These are phyloP conservation scores for Enteromius anoplus DNA, from an alignment of 2,797 vertebrate species.

Conservation along the genomic window DNA sequence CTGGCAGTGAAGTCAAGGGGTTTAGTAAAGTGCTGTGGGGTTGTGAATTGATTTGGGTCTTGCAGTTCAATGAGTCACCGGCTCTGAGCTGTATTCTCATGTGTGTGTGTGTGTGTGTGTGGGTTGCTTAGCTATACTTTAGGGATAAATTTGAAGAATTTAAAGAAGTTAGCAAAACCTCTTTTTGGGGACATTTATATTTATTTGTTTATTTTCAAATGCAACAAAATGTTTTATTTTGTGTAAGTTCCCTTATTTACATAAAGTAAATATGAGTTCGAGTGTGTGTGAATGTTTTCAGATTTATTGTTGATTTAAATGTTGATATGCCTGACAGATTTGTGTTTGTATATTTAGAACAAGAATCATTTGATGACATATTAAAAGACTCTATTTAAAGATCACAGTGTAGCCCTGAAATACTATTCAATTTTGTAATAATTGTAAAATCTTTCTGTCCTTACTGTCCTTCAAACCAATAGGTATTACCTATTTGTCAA, in stretches of 20 bases:
- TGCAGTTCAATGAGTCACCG: slow-evolving; percentile 18
- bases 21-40: slow-evolving; percentile 18
- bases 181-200: neutral
- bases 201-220: neutral
- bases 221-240: neutral
- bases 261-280: neutral
- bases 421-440: neutral
- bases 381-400: neutral
- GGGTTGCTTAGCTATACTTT: neutral
- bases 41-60: slow-evolving; percentile 33
- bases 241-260: neutral
- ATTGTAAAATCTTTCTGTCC: neutral
- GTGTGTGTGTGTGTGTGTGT: neutral
- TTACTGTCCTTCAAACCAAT: no score
- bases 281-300: neutral
- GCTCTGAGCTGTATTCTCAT: slow-evolving; percentile 7
- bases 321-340: neutral
- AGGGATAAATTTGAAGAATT: neutral
- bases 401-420: neutral
- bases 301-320: neutral
- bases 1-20: slow-evolving; percentile 6
- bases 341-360: neutral
- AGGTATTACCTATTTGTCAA: no score
- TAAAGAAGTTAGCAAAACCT: neutral
- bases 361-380: neutral